These are phyloP conservation scores for Dioctria linearis DNA, from an alignment of 2,888 invertebrate species.

Conservation along the genomic window DNA sequence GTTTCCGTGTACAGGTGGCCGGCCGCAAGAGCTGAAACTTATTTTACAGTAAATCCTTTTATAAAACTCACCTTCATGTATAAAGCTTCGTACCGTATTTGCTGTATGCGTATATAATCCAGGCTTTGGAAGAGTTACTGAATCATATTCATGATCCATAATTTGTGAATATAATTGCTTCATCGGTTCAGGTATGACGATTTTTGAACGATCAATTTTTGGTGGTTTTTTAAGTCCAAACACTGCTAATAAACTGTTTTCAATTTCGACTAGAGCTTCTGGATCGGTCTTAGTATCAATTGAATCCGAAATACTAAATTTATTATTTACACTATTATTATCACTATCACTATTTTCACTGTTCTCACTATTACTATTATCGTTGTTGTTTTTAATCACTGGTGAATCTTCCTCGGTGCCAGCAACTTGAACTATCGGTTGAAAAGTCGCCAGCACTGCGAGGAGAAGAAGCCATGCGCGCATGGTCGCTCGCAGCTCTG, in stretches of 20 bases:
- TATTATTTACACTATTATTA: slow-evolving; percentile 57
- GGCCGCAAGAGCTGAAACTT: no score
- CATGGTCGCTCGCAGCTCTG: slow-evolving; percentile 72
- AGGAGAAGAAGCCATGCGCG: slow-evolving; percentile 72
- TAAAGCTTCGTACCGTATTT: slow-evolving; percentile 89
- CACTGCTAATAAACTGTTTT: slow-evolving; percentile 69
- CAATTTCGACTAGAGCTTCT: slow-evolving; percentile 71
- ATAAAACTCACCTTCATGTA: slow-evolving; percentile 79
- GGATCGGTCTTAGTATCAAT: slow-evolving; percentile 65
- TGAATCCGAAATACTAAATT: slow-evolving; percentile 61
- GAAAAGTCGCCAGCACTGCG: slow-evolving; percentile 72
- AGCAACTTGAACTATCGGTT: slow-evolving; percentile 71
- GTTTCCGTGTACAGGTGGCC: no score
- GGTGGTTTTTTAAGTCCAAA: slow-evolving; percentile 71
- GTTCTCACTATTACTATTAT: slow-evolving; percentile 52
- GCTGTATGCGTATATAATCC: slow-evolving; percentile 82
- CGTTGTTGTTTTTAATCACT: slow-evolving; percentile 65
- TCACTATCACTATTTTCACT: slow-evolving; percentile 58
- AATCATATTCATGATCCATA: slow-evolving; percentile 77
- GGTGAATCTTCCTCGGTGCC: slow-evolving; percentile 70
- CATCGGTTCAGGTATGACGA: slow-evolving; percentile 83
- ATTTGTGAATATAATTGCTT: slow-evolving; percentile 83
- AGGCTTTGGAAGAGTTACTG: slow-evolving; percentile 78
- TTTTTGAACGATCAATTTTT: slow-evolving; percentile 71
- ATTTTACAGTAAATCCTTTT: not conserved